Base-by-base conservation (phyloP, 2,888 invertebrate species). In the Frankliniella fusca region DNA sequence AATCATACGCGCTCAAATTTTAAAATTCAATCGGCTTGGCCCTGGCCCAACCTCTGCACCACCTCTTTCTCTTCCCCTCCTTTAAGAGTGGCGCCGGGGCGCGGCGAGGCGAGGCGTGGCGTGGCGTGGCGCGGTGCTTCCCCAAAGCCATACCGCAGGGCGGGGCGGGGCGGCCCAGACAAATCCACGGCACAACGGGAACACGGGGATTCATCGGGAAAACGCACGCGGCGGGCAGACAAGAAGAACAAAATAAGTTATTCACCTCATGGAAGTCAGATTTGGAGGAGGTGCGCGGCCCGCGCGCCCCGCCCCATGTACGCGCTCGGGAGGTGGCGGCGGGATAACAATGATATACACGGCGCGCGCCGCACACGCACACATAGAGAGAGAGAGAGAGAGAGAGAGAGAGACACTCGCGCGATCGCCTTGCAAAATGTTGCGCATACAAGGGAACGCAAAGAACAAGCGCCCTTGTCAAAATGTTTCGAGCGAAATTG, bases 1-100 rank as follows among this genome's bases (percentile, higher is more conserved):
- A 76, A 76, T 76, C 70, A 76, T 76, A 76, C 70, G 70, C 70
- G 70, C 70, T 76, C 70, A 76, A 76, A 76, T 76, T 76, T 76
- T 76, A 76, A 76, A 76, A 76, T 76, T 76, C 70, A 76, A 76
- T 76, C 70, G 70, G 23, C 23, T 10, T 10, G 27, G 70, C 20
- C 23, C 9, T 38, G 38, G 2, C 3, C 38, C 5, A 5, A n/a
- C n/a, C 38, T 2, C 38, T 38, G 38, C 38, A 5, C 38, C 38
- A 38, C 38, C 38, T 38, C 38, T 38, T 38, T 3, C 38, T 38
- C 5, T 5, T 38, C 2, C 54, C 15, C 15, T 54, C 54, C 54
- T 2, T 54, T 54, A 18, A 9, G 50, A 50, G 50, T 18, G 15
- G 54, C 54, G 54, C 54, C 54, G 54, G 10, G 54, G 54, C 54